Evolutionary conservation across 2,113 vertebrate species (phyloP).

Genomic region (Lepus europaeus): DNA sequence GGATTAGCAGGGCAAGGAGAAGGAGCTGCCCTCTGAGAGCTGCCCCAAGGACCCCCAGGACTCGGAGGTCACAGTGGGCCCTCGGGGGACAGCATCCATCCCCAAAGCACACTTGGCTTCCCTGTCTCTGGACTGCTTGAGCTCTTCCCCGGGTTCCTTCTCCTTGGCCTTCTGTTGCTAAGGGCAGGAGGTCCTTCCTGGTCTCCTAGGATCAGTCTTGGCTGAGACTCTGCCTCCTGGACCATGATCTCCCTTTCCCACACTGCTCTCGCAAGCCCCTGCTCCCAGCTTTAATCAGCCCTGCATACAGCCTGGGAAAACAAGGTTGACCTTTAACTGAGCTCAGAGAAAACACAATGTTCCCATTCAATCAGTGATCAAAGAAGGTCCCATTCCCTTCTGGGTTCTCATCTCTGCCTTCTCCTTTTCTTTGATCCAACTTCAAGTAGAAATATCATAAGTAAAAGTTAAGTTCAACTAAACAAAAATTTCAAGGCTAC

Average conservation of each 20-base stretch:
- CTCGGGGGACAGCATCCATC: too few species aligned
- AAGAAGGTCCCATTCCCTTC: not conserved
- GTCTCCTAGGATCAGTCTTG: not conserved
- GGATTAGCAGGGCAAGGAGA: not conserved
- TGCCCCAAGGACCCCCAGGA: not conserved
- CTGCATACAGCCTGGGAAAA: not conserved
- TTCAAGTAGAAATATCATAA: constrained; percentile 29
- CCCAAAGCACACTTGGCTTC: not conserved
- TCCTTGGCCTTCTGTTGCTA: not conserved
- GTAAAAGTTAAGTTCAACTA: not conserved
- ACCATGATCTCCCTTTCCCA: not conserved
- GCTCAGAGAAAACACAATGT: not conserved
- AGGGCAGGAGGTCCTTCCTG: not conserved
- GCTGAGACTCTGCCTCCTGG: not conserved
- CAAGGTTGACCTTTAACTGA: not conserved
- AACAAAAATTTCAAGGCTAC: not conserved
- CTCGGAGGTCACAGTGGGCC: not conserved
- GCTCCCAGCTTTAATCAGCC: not conserved
- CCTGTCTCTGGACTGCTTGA: not conserved
- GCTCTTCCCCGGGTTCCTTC: not conserved
- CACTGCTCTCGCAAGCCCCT: not conserved
- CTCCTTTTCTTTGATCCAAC: constrained; percentile 34
- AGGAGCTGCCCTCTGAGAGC: not conserved
- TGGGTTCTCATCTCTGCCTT: not conserved
- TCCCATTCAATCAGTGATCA: not conserved